A percentile compares a stretch with the other conserved stretches of the same genome.
These are phyloP conservation scores for Aphelocoma californica DNA, from an alignment of 2,797 vertebrate species.

Conservation along the genomic window DNA sequence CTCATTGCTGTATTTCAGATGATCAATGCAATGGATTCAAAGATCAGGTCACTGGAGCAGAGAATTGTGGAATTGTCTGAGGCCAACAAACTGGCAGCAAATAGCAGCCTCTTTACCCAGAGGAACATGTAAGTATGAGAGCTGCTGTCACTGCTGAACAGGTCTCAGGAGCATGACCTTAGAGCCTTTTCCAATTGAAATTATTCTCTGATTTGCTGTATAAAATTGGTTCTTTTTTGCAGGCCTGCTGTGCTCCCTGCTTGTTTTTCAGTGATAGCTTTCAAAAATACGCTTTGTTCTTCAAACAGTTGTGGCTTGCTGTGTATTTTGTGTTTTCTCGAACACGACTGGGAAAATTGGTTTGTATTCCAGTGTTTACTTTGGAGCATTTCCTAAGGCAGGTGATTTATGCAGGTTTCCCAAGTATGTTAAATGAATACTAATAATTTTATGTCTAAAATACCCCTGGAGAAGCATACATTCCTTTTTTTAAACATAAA, in stretches of 20 bases:
- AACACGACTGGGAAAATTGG: background rate
- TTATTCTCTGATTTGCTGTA: background rate
- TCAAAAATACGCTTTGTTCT: background rate
- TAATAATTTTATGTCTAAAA: background rate
- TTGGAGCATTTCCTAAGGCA: constrained; percentile 20
- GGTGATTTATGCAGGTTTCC: background rate
- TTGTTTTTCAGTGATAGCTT: background rate
- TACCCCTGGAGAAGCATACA: background rate
- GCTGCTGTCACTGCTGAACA: background rate
- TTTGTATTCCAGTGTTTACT: background rate
- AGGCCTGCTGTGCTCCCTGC: background rate
- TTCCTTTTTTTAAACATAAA: background rate
- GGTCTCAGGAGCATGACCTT: background rate
- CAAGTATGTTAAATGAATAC: background rate
- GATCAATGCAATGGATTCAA: constrained; percentile 99
- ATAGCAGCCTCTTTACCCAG: constrained; percentile 98
- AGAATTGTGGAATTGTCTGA: constrained; percentile 95
- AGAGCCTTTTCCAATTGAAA: background rate
- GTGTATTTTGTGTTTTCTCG: background rate
- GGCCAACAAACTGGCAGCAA: constrained; percentile 97
- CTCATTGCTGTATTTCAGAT: constrained; percentile 81
- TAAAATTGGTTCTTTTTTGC: background rate
- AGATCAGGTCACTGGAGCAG: constrained; percentile 97
- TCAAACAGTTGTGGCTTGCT: background rate
- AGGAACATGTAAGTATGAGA: constrained; percentile 93